phyloP scores from a whole-genome alignment of 2,888 invertebrate species.

The Strigamia maritima region DNA sequence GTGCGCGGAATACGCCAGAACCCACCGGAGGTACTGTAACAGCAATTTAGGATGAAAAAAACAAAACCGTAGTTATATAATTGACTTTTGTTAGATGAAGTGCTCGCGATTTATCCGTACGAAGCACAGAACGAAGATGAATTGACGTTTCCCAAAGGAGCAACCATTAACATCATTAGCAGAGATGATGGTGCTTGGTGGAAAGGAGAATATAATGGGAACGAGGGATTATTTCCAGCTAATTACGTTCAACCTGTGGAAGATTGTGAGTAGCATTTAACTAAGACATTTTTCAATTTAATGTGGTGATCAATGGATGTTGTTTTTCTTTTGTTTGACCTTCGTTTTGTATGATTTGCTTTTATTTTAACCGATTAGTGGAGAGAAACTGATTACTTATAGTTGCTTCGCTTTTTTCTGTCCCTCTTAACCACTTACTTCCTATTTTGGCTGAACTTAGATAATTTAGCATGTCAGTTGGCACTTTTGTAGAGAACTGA shows the following conservation, averaged over 20 bases:
- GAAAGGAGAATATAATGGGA: slow-evolving; percentile 89
- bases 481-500: background rate
- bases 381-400: background rate
- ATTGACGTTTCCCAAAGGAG: slow-evolving; percentile 84
- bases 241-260: slow-evolving; percentile 75
- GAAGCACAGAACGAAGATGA: slow-evolving; percentile 93
- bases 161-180: slow-evolving; percentile 81
- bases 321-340: too few relatives aligned
- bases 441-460: background rate
- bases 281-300: background rate
- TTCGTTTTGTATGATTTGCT: background rate
- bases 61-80: background rate
- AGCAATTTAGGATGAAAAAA: background rate
- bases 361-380: background rate
- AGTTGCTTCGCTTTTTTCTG: background rate
- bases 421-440: background rate
- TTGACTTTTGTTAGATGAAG: slow-evolving; percentile 65
- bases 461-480: background rate
- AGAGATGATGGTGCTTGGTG: slow-evolving; percentile 97
- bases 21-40: slow-evolving; percentile 34
- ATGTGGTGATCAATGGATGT: too few relatives aligned
- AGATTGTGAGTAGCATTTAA: slow-evolving; percentile 47
- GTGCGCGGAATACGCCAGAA: slow-evolving; percentile 51
- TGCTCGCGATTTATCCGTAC: slow-evolving; percentile 89
- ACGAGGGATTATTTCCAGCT: slow-evolving; percentile 88